These are phyloP conservation scores for Eristalis tenax DNA, from an alignment of 2,888 invertebrate species.

Conservation along the genomic window DNA sequence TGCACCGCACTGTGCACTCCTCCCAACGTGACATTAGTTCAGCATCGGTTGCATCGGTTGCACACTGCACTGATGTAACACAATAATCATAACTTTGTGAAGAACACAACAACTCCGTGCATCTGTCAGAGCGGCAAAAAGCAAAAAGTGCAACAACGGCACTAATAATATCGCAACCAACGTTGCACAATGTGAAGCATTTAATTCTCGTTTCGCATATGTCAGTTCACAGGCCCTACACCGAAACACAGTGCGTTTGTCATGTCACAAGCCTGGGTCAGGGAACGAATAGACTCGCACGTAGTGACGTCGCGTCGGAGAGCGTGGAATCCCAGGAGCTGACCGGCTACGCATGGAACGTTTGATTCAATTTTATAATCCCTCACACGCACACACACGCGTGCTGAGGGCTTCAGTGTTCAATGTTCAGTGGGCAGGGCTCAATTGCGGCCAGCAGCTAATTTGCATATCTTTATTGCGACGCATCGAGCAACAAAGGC, in stretches of 20 bases:
- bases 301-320: not conserved
- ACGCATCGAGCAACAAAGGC: not conserved
- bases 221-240: not conserved
- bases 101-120: constrained; percentile 14
- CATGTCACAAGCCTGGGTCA: constrained; percentile 27
- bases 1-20: not conserved
- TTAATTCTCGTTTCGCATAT: constrained; percentile 30
- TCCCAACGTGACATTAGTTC: constrained; percentile 12
- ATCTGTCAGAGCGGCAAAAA: constrained; percentile 2
- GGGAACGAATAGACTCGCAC: constrained; percentile 23
- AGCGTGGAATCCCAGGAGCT: not conserved
- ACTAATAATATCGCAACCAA: not conserved
- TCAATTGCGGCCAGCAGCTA: constrained; percentile 27
- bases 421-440: not conserved
- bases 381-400: not conserved
- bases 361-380: constrained; percentile 35
- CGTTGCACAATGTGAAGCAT: constrained; percentile 36
- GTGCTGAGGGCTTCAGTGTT: not conserved
- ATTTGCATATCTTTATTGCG: constrained; percentile 48
- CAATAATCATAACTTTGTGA: constrained; percentile 32
- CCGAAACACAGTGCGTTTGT: constrained; percentile 24
- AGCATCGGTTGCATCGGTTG: constrained; percentile 17
- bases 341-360: constrained; percentile 11
- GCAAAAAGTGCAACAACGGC: not conserved
- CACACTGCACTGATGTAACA: constrained; percentile 22